A percentile compares a stretch with the other conserved stretches of the same genome.
phyloP scores from a whole-genome alignment of 2,113 vertebrate species.

The Gobius niger region DNA sequence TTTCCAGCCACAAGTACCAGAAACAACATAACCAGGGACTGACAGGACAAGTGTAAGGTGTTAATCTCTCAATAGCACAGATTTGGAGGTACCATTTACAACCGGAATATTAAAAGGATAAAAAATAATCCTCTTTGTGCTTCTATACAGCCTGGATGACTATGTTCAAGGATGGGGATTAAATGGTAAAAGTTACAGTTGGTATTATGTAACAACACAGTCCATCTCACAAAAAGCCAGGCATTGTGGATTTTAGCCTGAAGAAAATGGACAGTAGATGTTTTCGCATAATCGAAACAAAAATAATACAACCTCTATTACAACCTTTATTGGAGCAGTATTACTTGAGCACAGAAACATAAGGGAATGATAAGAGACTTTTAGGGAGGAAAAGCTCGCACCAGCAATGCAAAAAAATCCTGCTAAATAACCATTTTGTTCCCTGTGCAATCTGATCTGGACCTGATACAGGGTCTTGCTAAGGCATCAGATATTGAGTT shows the following conservation, averaged over 20 bases:
- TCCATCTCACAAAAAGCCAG: constrained; percentile 7
- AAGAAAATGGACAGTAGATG: constrained; percentile 3
- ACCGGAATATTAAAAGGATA: constrained; percentile 21
- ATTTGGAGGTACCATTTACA: constrained; percentile 23
- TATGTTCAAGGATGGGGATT: constrained; percentile 44
- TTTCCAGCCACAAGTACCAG: too few species aligned
- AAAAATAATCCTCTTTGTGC: constrained; percentile 45
- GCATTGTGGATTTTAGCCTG: constrained; percentile 9
- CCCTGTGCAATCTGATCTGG: neutral
- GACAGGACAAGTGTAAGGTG: constrained; percentile 16
- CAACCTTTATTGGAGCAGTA: neutral
- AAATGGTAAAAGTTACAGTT: constrained; percentile 34
- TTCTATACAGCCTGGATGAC: constrained; percentile 29
- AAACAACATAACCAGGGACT: neutral
- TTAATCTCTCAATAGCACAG: constrained; percentile 7
- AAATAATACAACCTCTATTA: neutral
- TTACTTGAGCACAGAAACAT: neutral
- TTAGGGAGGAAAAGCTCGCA: neutral
- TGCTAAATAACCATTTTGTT: constrained; percentile 1
- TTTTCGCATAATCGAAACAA: neutral
- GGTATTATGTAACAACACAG: constrained; percentile 11
- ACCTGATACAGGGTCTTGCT: neutral
- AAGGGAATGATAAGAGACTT: neutral
- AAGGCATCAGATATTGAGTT: neutral
- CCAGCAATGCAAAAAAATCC: neutral